Evolutionary conservation across 2,797 vertebrate species (phyloP).

Genomic region (Semotilus atromaculatus): DNA sequence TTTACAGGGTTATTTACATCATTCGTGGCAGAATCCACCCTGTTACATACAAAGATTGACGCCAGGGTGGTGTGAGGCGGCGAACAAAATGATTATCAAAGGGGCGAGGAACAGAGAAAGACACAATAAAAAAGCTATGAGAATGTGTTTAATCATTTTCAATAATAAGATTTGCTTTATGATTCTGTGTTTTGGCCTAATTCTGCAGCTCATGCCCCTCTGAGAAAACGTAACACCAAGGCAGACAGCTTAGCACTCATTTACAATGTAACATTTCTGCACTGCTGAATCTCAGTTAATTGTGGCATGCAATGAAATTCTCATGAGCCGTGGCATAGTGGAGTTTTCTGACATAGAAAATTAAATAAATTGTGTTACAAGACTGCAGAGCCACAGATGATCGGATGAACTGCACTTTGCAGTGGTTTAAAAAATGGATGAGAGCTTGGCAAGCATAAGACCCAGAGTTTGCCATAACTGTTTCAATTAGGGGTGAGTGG

Average conservation of each 20-base stretch:
- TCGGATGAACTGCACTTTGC: constrained; percentile 20
- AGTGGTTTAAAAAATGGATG: constrained; percentile 53
- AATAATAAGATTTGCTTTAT: neutral
- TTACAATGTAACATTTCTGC: constrained; percentile 11
- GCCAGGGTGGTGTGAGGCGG: constrained; percentile 30
- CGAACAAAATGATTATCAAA: constrained; percentile 16
- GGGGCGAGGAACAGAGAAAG: constrained; percentile 32
- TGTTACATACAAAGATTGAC: constrained; percentile 27
- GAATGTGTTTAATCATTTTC: constrained; percentile 19
- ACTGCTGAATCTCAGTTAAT: constrained; percentile 13
- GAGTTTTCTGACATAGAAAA: constrained; percentile 50
- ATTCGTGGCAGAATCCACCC: constrained; percentile 54
- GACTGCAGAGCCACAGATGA: constrained; percentile 27
- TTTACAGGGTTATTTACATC: constrained; percentile 74
- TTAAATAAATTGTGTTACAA: constrained; percentile 1
- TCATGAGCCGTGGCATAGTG: constrained; percentile 14
- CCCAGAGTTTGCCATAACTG: constrained; percentile 51
- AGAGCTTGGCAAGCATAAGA: constrained; percentile 48
- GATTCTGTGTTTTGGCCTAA: neutral
- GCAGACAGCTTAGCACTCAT: constrained; percentile 12
- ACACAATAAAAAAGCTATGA: constrained; percentile 4
- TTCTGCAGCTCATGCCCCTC: neutral
- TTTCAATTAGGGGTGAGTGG: constrained; percentile 67
- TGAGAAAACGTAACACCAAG: neutral
- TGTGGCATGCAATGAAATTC: neutral